Percentiles rank a stretch among this genome's conserved stretches.
Conservation (phyloP, 1,140 invertebrate species). For the Arctopsyche grandis region DNA sequence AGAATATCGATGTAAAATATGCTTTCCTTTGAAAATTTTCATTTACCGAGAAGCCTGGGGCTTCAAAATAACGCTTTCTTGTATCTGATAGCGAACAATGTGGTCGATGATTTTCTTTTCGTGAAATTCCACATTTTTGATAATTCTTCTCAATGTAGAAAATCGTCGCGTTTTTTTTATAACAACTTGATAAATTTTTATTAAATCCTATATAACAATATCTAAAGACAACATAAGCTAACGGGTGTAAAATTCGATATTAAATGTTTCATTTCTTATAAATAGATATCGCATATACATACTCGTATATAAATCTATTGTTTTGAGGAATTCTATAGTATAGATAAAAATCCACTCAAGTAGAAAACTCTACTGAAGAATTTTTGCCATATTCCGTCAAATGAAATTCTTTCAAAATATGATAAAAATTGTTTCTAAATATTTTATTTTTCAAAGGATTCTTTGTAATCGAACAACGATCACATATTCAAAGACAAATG, state of each 20-base stretch:
- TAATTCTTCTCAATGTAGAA: not conserved
- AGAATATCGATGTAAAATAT: not conserved
- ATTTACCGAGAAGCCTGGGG: slow-evolving; percentile 5
- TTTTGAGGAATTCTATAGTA: not conserved
- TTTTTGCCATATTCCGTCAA: not conserved
- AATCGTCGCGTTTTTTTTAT: not conserved
- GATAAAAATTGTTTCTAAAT: slow-evolving; percentile 16
- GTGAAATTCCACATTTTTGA: slow-evolving; percentile 2
- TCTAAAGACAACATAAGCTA: no score
- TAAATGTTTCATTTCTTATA: no score
- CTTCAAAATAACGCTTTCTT: slow-evolving; percentile 20
- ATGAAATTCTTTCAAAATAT: slow-evolving; percentile 11
- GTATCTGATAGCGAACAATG: slow-evolving; percentile 18
- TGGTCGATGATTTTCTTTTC: slow-evolving; percentile 4
- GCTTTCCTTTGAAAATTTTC: slow-evolving; percentile 17
- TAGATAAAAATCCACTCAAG: not conserved
- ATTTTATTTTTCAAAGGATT: slow-evolving; percentile 20
- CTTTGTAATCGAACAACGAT: slow-evolving; percentile 5
- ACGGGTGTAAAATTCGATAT: no score
- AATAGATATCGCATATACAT: no score
- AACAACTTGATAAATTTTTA: not conserved
- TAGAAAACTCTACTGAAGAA: slow-evolving; percentile 1
- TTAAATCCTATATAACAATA: not conserved
- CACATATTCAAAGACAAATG: not conserved
- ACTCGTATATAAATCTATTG: not conserved